Conservation (phyloP, 2,888 invertebrate genomes). For the Hypolimnas misippus region DNA sequence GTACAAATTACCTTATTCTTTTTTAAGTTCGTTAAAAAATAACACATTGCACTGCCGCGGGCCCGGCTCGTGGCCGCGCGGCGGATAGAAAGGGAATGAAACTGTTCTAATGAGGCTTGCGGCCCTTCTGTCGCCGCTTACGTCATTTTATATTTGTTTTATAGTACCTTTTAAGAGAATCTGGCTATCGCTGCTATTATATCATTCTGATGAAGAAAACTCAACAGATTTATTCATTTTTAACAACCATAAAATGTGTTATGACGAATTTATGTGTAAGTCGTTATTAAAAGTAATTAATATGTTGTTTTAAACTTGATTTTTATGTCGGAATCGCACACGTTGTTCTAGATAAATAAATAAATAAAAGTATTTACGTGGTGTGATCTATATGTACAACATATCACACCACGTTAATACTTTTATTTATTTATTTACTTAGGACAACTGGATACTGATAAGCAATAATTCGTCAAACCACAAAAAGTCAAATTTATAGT, state of each 20-base stretch:
- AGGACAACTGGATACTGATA: too few species aligned
- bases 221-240: not conserved
- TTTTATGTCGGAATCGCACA: too few species aligned
- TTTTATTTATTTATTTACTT: too few species aligned
- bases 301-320: too few species aligned
- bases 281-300: not conserved
- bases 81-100: slow-evolving; percentile 35
- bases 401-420: too few species aligned
- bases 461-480: too few species aligned
- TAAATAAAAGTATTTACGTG: too few species aligned
- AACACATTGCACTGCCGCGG: not conserved
- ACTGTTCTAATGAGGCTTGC: slow-evolving; percentile 27
- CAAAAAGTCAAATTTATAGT: too few species aligned
- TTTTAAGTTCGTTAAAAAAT: too few species aligned
- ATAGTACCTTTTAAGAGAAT: not conserved
- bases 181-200: not conserved
- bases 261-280: not conserved
- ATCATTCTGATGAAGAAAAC: not conserved
- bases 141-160: slow-evolving; percentile 14
- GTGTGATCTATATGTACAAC: too few species aligned
- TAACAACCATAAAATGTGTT: not conserved
- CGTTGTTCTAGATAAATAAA: too few species aligned
- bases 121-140: slow-evolving; percentile 10
- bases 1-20: too few species aligned
- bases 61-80: slow-evolving; percentile 10